A percentile compares a stretch with the other conserved stretches of the same genome.
phyloP scores from a whole-genome alignment of 2,888 invertebrate species.

The Drosophila quasianomalipes region DNA sequence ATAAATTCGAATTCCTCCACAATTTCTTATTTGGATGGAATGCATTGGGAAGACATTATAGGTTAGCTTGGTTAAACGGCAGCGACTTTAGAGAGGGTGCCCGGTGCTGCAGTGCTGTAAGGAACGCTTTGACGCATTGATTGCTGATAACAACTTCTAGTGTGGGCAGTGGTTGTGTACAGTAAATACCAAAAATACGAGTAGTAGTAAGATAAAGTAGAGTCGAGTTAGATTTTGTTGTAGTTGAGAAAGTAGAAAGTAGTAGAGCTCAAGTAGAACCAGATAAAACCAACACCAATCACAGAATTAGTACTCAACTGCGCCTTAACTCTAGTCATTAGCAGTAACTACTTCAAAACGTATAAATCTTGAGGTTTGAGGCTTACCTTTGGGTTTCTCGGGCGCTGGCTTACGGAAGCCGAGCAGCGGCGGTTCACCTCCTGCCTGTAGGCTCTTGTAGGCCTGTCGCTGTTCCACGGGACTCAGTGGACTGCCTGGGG shows the following conservation, averaged over 20 bases:
- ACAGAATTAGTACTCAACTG: conserved; percentile 52
- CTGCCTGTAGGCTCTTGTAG: conserved; percentile 95
- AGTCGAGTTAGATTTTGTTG: conserved; percentile 26
- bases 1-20: conserved; percentile 91
- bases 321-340: conserved; percentile 33
- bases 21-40: conserved; percentile 77
- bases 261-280: conserved; percentile 11
- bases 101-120: conserved; percentile 58
- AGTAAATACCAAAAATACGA: conserved; percentile 30
- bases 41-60: conserved; percentile 15
- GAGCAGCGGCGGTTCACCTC: conserved; percentile 96
- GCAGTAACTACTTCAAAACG: conserved; percentile 4
- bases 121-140: conserved; percentile 24
- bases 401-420: conserved; percentile 97
- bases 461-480: conserved; percentile 94
- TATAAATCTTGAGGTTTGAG: background rate
- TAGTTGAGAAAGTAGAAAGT: conserved; percentile 4
- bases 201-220: conserved; percentile 11
- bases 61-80: conserved; percentile 32
- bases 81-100: conserved; percentile 50
- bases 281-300: conserved; percentile 66
- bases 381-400: conserved; percentile 91
- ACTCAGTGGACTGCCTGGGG: conserved; percentile 88
- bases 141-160: conserved; percentile 57
- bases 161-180: conserved; percentile 64